phyloP scores from a whole-genome alignment of 2,797 vertebrate species.

The Octomys mimax region DNA sequence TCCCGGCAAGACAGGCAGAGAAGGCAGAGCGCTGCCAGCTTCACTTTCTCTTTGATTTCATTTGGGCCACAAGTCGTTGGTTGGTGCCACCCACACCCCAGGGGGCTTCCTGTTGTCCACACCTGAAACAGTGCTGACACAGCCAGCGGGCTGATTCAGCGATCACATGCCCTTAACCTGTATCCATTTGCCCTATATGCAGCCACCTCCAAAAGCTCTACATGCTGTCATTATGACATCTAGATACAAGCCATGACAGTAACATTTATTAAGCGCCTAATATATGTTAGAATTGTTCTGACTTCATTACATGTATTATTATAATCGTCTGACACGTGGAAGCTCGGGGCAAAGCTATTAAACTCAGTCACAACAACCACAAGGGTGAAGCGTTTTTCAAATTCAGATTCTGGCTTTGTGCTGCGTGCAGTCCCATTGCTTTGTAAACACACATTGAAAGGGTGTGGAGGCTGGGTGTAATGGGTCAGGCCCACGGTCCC shows the following conservation, averaged over 20 bases:
- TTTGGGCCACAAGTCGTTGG: background rate
- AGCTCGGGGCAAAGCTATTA: background rate
- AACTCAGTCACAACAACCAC: background rate
- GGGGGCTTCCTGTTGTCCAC: background rate
- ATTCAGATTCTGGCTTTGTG: too few relatives aligned
- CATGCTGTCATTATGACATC: background rate
- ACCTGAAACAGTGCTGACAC: background rate
- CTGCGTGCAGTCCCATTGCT: background rate
- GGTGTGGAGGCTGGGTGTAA: background rate
- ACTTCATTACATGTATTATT: background rate
- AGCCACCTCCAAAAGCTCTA: background rate
- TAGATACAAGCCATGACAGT: background rate
- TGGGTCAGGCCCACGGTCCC: background rate
- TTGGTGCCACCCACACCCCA: background rate
- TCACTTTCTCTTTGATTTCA: background rate
- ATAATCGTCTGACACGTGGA: constrained; percentile 12
- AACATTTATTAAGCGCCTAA: background rate
- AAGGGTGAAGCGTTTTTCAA: background rate
- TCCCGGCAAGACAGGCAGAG: background rate
- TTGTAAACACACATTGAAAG: background rate
- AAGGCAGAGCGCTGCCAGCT: background rate
- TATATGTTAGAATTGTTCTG: background rate
- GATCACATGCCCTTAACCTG: background rate
- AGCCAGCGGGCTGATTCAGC: background rate
- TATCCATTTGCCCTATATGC: background rate